phyloP scores from a whole-genome alignment of 2,113 vertebrate species.

The Machaerirhynchus nigripectus region DNA sequence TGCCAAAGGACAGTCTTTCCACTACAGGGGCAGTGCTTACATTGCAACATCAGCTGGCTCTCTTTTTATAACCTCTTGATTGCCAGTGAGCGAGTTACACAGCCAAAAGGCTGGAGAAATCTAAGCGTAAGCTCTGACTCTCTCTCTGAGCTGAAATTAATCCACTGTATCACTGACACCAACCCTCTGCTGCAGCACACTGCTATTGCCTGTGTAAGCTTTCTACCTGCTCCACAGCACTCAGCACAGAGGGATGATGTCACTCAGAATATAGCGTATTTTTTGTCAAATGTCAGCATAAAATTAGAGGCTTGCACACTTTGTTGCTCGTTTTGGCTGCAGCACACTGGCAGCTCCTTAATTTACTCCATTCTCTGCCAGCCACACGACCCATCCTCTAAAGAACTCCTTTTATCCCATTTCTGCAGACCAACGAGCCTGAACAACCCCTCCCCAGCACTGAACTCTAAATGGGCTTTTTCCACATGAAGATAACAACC shows the following conservation, averaged over 20 bases:
- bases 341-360: neutral
- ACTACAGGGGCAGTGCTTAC: constrained; percentile 41
- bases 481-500: neutral
- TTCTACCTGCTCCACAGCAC: neutral
- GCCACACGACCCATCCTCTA: neutral
- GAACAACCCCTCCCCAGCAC: neutral
- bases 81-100: neutral
- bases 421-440: neutral
- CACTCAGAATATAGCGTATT: neutral
- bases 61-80: constrained; percentile 42
- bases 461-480: accelerated
- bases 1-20: constrained; percentile 62
- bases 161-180: neutral
- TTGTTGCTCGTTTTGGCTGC: neutral
- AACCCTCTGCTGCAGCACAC: neutral
- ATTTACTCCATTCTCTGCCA: neutral
- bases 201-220: neutral
- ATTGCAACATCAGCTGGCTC: constrained; percentile 52
- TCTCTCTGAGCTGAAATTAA: neutral
- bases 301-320: neutral
- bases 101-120: neutral
- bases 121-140: neutral
- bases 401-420: neutral
- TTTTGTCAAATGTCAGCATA: constrained; percentile 15
- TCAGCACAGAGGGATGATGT: neutral